A percentile compares a stretch with the other conserved stretches of the same genome.
Conservation (phyloP, 2,113 vertebrate species). For the Phalacrocorax brasilianus region DNA sequence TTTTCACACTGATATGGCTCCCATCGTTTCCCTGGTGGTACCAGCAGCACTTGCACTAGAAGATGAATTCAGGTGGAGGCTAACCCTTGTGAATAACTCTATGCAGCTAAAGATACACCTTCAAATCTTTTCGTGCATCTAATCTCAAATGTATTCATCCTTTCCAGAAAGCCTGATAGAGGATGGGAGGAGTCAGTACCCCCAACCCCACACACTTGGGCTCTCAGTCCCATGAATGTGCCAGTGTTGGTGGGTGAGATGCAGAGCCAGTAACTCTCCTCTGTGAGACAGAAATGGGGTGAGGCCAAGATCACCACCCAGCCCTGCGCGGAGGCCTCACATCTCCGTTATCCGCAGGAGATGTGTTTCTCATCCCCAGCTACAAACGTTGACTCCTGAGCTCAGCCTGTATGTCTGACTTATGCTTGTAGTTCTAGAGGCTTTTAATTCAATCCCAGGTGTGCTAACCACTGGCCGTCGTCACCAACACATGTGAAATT, state of each 20-base stretch:
- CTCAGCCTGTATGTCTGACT: not conserved
- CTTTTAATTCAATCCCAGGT: conserved; percentile 37
- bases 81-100: not conserved
- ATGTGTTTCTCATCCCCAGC: not conserved
- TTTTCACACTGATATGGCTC: not conserved
- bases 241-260: not conserved
- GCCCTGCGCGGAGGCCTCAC: not conserved
- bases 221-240: not conserved
- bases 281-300: not conserved
- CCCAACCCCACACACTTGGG: no score
- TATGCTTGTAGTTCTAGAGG: not conserved
- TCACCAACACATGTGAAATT: not conserved
- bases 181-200: not conserved
- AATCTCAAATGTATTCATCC: not conserved
- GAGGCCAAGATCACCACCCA: not conserved
- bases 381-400: not conserved
- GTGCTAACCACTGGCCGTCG: not conserved
- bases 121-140: not conserved
- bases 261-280: not conserved
- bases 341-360: not conserved
- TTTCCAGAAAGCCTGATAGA: not conserved
- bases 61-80: not conserved
- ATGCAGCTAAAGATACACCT: not conserved
- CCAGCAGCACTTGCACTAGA: not conserved
- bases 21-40: not conserved